Base-by-base conservation (phyloP, 2,888 invertebrate species). In the Harpagoxenus sublaevis region DNA sequence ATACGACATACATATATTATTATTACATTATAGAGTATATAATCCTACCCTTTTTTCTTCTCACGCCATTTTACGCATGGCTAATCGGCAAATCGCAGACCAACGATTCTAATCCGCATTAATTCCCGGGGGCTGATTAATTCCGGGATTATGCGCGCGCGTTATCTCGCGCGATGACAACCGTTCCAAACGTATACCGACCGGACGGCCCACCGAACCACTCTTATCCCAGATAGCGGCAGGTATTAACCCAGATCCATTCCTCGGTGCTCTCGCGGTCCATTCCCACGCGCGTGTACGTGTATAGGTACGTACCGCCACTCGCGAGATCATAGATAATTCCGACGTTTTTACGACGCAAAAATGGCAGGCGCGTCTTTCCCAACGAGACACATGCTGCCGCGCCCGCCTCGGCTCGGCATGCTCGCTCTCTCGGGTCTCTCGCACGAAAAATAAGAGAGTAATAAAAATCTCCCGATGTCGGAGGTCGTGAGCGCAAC, bases 321-420 rank as follows among this genome's bases (percentile, higher is more conserved):
- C 48, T 48, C 74, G 48, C 73, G 74, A 79, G 79, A 79, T 79
- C 79, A n/a, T 60, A 79, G 79, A 79, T 79, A 79, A 79, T 73
- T 60, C 74, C 39, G 74, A 73, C 74, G 60, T 48, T 79, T 79
- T 79, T 79, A 79, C 73, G 60, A 45, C 9, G 48, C 39, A 60
- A 73, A 73, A 79, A 79, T 60, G 74, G 73, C 79, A 79, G 79
- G 60, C 74, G 73, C 79, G 71, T 79, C 79, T 79, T 79, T 79
- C 48, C 57, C 55, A 71, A 48, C 73, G 73, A 79, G 73, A 79
- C 78, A 71, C 45, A 31, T 23, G 15, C 3, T 45, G 73, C 73
- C 73, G 73, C 73, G 18, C 74, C 60, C 35, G 65, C 10, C 65
- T 63, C 28, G 65, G 53, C 65, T 63, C 28, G 65, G 53, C 10